Percentiles rank a stretch among this genome's conserved stretches.
Conservation (phyloP, 1,140 invertebrate species). For the Brachionus manjavacas region DNA sequence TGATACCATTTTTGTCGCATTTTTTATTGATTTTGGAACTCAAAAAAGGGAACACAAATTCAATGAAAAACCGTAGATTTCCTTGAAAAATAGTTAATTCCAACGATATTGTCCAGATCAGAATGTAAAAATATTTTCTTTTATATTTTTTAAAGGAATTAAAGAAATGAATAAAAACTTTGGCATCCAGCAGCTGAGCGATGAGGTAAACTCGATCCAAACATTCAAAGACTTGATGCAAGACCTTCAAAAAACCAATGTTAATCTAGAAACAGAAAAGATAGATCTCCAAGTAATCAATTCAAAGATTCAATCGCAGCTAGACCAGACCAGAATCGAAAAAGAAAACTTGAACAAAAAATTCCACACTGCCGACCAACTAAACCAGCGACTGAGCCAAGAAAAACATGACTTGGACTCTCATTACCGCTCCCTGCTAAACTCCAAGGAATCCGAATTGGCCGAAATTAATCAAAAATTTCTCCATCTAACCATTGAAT, state of each 20-base stretch:
- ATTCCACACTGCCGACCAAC: background rate
- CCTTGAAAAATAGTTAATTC: no score
- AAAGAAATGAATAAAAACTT: constrained; percentile 42
- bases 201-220: constrained; percentile 21
- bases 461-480: background rate
- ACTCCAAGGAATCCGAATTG: background rate
- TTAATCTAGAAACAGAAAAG: constrained; percentile 28
- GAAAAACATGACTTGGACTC: background rate
- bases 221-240: constrained; percentile 39
- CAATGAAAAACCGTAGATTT: no score
- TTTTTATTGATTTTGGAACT: no score
- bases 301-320: background rate
- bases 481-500: background rate
- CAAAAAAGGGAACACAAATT: no score
- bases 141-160: background rate
- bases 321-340: constrained; percentile 19
- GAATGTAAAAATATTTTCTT: no score
- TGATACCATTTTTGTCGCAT: no score
- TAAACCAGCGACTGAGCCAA: background rate
- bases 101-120: no score
- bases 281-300: constrained; percentile 18
- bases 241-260: constrained; percentile 40
- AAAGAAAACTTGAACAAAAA: constrained; percentile 42
- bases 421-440: background rate
- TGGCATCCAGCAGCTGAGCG: constrained; percentile 30